phyloP scores from a whole-genome alignment of 2,888 invertebrate species.

The Plutella xylostella region DNA sequence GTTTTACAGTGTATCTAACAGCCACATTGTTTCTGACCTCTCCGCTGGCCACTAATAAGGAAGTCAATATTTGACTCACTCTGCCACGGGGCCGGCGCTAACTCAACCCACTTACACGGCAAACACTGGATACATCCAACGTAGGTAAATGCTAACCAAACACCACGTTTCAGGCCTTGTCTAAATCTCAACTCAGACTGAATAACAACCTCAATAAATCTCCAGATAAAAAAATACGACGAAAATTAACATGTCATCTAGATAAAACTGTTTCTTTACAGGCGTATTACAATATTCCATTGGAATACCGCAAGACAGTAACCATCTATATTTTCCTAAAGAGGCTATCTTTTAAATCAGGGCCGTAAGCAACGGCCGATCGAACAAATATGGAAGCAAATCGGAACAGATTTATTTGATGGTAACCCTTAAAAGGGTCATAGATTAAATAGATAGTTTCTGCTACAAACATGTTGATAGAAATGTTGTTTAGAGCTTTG shows the following conservation, averaged over 20 bases:
- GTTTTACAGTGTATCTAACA: slow-evolving; percentile 40
- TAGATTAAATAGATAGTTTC: not conserved
- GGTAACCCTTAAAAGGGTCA: not conserved
- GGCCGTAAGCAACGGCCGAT: too few relatives aligned
- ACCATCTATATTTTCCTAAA: too few relatives aligned
- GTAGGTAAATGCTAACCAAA: not conserved
- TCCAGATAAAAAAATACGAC: too few relatives aligned
- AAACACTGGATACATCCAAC: slow-evolving; percentile 21
- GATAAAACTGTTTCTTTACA: too few relatives aligned
- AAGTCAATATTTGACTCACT: slow-evolving; percentile 54
- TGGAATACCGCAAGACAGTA: too few relatives aligned
- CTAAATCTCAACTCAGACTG: too few relatives aligned
- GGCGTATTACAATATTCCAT: too few relatives aligned
- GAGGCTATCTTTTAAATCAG: not conserved
- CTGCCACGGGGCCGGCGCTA: slow-evolving; percentile 19
- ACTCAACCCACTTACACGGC: slow-evolving; percentile 32
- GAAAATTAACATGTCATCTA: too few relatives aligned
- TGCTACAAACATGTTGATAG: not conserved
- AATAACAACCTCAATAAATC: too few relatives aligned
- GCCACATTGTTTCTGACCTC: slow-evolving; percentile 45
- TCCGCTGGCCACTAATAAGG: slow-evolving; percentile 47
- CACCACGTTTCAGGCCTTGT: too few relatives aligned
- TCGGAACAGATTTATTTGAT: slow-evolving; percentile 1
- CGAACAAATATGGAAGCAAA: not conserved
- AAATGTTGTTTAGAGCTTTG: not conserved